Base-by-base conservation (phyloP, 1,140 invertebrate genomes). In the Philopotamus ludificatus region DNA sequence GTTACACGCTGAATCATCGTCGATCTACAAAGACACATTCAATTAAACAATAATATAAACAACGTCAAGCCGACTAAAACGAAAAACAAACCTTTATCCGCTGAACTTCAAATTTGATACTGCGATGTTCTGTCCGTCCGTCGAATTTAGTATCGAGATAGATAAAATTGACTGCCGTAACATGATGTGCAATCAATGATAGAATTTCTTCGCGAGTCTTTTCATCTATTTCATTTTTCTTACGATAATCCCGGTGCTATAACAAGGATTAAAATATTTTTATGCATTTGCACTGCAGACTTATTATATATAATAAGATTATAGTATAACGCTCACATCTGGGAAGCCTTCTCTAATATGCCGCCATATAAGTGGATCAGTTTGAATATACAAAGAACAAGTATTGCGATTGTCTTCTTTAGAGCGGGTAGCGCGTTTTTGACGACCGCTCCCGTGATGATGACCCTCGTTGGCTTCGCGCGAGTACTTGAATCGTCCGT, bases 81-180 rank as follows among this genome's bases (percentile, higher is more conserved):
- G 12, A n/a, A n/a, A 16, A 45, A 59, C 25, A 26, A n/a, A 96
- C 93, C 84, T 94, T 95, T 71, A 96, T 95, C 77, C 95, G 85
- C 76, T 97, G 95, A 60, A 99, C 96, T 83, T 97, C 94, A 85
- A 99, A 99, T 81, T 95, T 93, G 71, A 99, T 94, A 72, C 97
- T 96, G 58, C 91, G 85, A 81, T 98, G 91, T 72, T 92, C 88
- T 63, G 86, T 83, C 71, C 87, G 83, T 21, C 93, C 92, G 78
- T 93, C 89, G 80, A 99, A 99, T 75, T 89, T 91, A 28, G 96
- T 98, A 76, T 93, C 90, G 70, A 91, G 86, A 80, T 99, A 99
- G 76, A 99, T 99, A 75, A 93, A 93, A 83, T 98, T 99, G 69
- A 99, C 94, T 58, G 96, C 97, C 72, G 95, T 97, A 47, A 99